Conservation (phyloP, 2,113 vertebrate genomes). For the Promerops cafer region DNA sequence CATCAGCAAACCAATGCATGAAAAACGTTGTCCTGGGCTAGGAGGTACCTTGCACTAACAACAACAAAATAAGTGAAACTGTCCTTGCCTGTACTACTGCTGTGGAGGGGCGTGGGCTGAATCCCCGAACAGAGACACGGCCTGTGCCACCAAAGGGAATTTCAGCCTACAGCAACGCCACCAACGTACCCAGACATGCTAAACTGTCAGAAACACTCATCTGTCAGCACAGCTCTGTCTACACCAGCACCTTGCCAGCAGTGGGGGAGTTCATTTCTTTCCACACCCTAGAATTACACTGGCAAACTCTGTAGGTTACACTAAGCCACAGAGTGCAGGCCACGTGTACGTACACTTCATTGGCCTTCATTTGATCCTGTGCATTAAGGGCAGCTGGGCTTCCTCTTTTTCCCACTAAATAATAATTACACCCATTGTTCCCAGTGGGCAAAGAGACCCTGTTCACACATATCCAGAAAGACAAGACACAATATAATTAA, state of each 20-base stretch:
- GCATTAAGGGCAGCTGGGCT: conserved; percentile 52
- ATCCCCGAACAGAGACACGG: background rate
- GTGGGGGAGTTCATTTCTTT: conserved; percentile 53
- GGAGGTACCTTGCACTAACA: background rate
- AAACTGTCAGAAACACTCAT: conserved; percentile 49
- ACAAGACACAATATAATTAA: conserved; percentile 32
- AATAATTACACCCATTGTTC: conserved; percentile 53
- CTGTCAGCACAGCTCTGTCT: conserved; percentile 54
- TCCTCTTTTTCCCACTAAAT: conserved; percentile 35
- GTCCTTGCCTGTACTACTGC: background rate
- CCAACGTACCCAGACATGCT: conserved; percentile 10
- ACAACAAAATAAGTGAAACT: background rate
- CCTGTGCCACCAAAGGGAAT: conserved; percentile 20
- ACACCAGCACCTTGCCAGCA: conserved; percentile 31
- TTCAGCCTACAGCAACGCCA: background rate
- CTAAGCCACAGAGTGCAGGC: conserved; percentile 16
- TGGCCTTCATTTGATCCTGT: conserved; percentile 62
- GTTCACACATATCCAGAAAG: background rate
- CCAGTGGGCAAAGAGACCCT: conserved; percentile 23
- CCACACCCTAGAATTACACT: conserved; percentile 58
- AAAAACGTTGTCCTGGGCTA: background rate
- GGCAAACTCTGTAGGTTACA: conserved; percentile 39
- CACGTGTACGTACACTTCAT: conserved; percentile 32
- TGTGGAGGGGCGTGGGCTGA: background rate
- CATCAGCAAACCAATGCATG: background rate